These are phyloP conservation scores for Pseudomyrmex flavicornis DNA, from an alignment of 1,140 invertebrate species.

Conservation along the genomic window DNA sequence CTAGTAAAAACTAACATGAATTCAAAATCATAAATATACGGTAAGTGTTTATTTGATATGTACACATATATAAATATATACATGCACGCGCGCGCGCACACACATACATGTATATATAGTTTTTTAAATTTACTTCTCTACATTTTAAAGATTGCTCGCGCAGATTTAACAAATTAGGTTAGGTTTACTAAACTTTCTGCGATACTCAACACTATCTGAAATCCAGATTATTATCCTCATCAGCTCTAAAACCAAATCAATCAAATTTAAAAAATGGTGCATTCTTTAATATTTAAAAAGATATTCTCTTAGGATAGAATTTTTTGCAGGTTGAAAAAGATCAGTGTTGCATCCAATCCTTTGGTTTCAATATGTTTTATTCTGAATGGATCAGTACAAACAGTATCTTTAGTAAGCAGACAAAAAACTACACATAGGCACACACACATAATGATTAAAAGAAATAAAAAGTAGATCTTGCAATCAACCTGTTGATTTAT, in stretches of 20 bases:
- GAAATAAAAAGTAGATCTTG: conserved; percentile 30
- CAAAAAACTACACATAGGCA: conserved; percentile 5
- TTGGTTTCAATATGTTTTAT: conserved; percentile 69
- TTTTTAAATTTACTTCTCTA: not conserved
- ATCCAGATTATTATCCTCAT: conserved; percentile 30
- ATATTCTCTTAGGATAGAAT: conserved; percentile 63
- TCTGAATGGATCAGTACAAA: conserved; percentile 48
- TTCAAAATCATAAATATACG: conserved; percentile 62
- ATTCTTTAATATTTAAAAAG: conserved; percentile 31
- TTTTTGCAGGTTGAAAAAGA: conserved; percentile 57
- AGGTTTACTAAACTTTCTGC: conserved; percentile 7
- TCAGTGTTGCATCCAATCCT: conserved; percentile 58
- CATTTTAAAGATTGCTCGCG: not conserved
- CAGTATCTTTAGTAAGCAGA: conserved; percentile 33
- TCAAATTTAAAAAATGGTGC: conserved; percentile 5
- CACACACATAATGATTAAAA: conserved; percentile 17
- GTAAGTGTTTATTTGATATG: conserved; percentile 45
- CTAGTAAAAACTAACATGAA: conserved; percentile 67
- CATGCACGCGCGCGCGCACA: too few species aligned
- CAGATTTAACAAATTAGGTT: not conserved
- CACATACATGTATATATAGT: too few species aligned
- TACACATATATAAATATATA: too few species aligned
- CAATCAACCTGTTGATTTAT: conserved; percentile 42
- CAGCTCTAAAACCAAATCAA: not conserved
- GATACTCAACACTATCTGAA: not conserved